Evolutionary conservation across 2,113 vertebrate species (phyloP).

Genomic region (Gulo gulo): DNA sequence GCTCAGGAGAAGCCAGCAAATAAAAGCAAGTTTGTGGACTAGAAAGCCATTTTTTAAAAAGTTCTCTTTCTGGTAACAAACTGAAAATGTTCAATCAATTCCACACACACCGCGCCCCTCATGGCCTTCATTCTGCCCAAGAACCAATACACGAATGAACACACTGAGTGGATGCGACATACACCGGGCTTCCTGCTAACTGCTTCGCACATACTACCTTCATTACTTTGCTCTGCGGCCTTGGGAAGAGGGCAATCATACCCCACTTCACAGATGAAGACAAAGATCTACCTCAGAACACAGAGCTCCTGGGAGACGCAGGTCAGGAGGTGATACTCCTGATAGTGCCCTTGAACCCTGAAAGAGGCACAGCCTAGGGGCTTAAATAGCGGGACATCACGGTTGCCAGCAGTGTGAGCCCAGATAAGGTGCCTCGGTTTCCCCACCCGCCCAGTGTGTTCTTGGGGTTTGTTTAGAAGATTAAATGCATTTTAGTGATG

Average conservation of each 20-base stretch:
- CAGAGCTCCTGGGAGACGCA: fast-evolving
- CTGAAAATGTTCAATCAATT: background rate
- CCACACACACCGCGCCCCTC: background rate
- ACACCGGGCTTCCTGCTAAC: too few species aligned
- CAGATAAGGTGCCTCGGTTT: background rate
- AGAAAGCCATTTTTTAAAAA: background rate
- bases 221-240: background rate
- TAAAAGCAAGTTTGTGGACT: background rate
- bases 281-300: too few species aligned
- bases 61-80: conserved; percentile 41
- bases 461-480: background rate
- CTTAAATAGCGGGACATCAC: fast-evolving
- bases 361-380: fast-evolving
- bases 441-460: background rate
- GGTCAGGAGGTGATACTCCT: background rate
- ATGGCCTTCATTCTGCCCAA: background rate
- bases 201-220: background rate
- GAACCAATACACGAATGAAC: background rate
- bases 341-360: fast-evolving
- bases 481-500: background rate
- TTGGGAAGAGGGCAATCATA: fast-evolving
- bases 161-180: background rate
- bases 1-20: conserved; percentile 18
- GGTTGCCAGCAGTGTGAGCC: fast-evolving
- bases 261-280: background rate